Percentiles rank a stretch among this genome's conserved stretches.
These are phyloP conservation scores for Sminthurinus aureus DNA, from an alignment of 2,888 invertebrate species.

Conservation along the genomic window DNA sequence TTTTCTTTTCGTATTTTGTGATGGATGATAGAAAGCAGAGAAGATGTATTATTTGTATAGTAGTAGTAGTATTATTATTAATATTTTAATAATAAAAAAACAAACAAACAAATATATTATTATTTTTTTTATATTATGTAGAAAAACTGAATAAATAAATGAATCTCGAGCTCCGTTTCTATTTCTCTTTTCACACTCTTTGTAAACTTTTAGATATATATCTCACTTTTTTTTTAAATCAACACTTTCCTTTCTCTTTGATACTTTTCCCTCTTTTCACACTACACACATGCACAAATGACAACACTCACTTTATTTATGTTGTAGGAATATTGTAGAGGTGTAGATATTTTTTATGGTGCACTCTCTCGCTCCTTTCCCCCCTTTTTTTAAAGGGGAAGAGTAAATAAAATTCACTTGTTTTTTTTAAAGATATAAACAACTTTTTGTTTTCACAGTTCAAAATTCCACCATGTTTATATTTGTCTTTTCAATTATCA, in stretches of 20 bases:
- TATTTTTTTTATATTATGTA: neutral
- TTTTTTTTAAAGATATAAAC: neutral
- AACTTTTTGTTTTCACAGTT: neutral
- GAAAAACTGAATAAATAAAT: constrained; percentile 12
- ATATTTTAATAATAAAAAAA: neutral
- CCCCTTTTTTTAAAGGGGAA: neutral
- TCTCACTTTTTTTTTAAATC: neutral
- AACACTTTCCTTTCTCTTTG: neutral
- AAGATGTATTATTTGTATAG: neutral
- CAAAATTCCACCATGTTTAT: constrained; percentile 3
- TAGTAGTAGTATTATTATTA: constrained; percentile 8
- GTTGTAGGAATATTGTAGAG: neutral
- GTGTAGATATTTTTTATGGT: neutral
- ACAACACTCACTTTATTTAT: neutral
- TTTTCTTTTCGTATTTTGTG: constrained; percentile 11
- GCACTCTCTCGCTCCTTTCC: neutral
- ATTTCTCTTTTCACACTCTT: neutral
- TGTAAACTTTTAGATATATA: neutral
- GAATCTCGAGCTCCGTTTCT: constrained; percentile 38
- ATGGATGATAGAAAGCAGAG: no score
- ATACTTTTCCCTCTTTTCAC: neutral
- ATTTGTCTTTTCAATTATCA: neutral
- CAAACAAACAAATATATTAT: no score
- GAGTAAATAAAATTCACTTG: neutral
- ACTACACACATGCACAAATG: neutral